Conservation (phyloP, 1,140 invertebrate genomes). For the Aporrectodea caliginosa region DNA sequence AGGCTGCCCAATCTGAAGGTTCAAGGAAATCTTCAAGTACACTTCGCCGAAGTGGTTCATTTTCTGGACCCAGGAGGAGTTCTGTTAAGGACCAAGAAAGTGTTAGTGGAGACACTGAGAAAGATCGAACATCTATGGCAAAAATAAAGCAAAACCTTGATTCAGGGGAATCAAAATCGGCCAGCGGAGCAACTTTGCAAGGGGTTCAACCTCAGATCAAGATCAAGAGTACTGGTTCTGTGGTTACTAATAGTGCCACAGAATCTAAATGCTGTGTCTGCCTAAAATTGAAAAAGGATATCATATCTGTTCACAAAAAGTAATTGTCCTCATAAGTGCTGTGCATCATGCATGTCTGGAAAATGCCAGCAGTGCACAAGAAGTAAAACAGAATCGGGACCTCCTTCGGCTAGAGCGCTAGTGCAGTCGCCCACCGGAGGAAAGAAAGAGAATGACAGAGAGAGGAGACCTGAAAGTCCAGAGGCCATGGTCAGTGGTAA, state of each 20-base stretch:
- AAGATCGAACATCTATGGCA: background rate
- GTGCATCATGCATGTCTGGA: background rate
- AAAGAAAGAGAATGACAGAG: background rate
- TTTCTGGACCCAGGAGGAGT: background rate
- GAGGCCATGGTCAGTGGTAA: too few relatives aligned
- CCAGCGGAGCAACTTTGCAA: background rate
- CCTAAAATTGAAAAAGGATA: background rate
- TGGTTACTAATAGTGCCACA: background rate
- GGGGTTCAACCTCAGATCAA: too few relatives aligned
- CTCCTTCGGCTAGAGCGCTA: background rate
- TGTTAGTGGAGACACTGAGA: too few relatives aligned
- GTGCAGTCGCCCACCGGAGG: background rate
- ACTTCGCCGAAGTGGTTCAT: background rate
- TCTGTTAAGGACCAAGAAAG: too few relatives aligned
- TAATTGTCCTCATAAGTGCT: background rate
- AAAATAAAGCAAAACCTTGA: background rate
- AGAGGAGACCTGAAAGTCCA: too few relatives aligned
- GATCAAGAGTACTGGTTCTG: background rate
- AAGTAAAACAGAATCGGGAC: background rate
- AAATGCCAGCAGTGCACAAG: background rate
- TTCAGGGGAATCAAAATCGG: background rate
- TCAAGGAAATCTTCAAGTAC: background rate
- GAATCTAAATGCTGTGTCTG: background rate
- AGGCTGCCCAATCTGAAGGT: background rate
- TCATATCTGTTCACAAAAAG: background rate